Conservation (phyloP, 2,888 invertebrate species). For the Lepetodrilus schrolli region DNA sequence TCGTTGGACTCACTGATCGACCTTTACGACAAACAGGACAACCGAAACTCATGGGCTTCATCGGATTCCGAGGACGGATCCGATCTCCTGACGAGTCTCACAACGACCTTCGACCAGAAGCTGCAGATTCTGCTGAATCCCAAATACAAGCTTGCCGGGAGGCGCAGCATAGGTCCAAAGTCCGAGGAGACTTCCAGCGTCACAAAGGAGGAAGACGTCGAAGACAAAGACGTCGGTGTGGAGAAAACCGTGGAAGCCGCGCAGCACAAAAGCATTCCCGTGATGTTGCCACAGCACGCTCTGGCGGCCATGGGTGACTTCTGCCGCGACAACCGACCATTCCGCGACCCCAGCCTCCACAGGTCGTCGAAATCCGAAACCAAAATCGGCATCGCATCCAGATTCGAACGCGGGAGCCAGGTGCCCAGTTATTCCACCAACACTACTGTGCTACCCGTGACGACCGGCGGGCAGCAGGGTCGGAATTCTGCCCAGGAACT, state of each 20-base stretch:
- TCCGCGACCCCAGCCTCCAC: constrained; percentile 69
- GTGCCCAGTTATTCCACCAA: constrained; percentile 17
- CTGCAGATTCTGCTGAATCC: constrained; percentile 67
- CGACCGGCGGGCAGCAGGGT: not conserved
- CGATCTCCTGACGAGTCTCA: constrained; percentile 66
- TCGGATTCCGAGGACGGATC: constrained; percentile 69
- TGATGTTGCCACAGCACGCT: constrained; percentile 17
- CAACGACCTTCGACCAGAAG: constrained; percentile 71
- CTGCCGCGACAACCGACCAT: constrained; percentile 37
- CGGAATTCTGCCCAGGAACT: constrained; percentile 1
- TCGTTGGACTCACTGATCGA: constrained; percentile 80
- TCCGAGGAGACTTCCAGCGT: constrained; percentile 29
- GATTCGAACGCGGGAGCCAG: constrained; percentile 62
- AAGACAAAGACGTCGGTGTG: constrained; percentile 22
- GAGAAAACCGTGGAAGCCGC: not conserved
- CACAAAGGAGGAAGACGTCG: constrained; percentile 30
- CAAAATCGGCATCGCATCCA: constrained; percentile 70
- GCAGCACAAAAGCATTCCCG: not conserved
- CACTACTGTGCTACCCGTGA: not conserved
- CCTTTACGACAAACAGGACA: constrained; percentile 65
- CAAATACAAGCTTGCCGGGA: constrained; percentile 55
- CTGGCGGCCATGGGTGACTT: not conserved
- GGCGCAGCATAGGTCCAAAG: constrained; percentile 30
- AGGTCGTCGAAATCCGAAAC: constrained; percentile 62
- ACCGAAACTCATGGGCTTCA: constrained; percentile 59